A percentile compares a stretch with the other conserved stretches of the same genome.
Conservation (phyloP, 2,888 invertebrate genomes). For the Cephus spinipes region DNA sequence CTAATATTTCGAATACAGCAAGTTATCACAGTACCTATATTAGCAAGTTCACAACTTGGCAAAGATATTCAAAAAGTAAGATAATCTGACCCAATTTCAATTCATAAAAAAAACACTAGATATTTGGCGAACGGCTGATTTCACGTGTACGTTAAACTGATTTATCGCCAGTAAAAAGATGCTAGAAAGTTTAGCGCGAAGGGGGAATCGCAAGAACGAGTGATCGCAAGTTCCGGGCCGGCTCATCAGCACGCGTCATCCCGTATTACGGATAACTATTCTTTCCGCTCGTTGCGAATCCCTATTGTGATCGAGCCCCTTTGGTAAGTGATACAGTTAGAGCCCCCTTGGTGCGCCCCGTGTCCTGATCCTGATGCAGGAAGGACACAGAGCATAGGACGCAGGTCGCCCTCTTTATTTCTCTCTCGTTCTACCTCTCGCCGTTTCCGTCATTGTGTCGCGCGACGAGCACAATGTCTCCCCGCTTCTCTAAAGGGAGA, state of each 20-base stretch:
- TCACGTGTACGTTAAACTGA: neutral
- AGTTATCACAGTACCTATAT: neutral
- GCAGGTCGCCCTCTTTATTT: conserved; percentile 17
- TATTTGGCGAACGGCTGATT: neutral
- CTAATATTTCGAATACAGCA: neutral
- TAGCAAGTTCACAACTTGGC: neutral
- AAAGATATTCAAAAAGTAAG: neutral
- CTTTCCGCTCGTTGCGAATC: conserved; percentile 58
- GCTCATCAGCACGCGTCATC: conserved; percentile 62
- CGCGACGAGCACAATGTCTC: conserved; percentile 9
- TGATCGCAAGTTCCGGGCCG: conserved; percentile 60
- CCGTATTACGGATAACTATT: conserved; percentile 61
- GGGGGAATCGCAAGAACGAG: conserved; percentile 5
- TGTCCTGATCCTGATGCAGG: conserved; percentile 20
- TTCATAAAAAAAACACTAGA: neutral
- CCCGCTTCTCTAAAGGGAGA: conserved; percentile 9
- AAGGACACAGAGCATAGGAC: neutral
- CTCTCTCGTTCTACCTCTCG: conserved; percentile 14
- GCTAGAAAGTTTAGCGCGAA: neutral
- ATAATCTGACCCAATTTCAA: neutral
- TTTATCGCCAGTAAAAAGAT: neutral
- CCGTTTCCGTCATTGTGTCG: conserved; percentile 19
- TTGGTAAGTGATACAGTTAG: conserved; percentile 58
- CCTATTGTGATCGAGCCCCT: conserved; percentile 50
- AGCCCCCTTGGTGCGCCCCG: conserved; percentile 30